Percentiles rank a stretch among this genome's conserved stretches.
These are phyloP conservation scores for Tridacna gigas DNA, from an alignment of 2,888 invertebrate species.

Conservation along the genomic window DNA sequence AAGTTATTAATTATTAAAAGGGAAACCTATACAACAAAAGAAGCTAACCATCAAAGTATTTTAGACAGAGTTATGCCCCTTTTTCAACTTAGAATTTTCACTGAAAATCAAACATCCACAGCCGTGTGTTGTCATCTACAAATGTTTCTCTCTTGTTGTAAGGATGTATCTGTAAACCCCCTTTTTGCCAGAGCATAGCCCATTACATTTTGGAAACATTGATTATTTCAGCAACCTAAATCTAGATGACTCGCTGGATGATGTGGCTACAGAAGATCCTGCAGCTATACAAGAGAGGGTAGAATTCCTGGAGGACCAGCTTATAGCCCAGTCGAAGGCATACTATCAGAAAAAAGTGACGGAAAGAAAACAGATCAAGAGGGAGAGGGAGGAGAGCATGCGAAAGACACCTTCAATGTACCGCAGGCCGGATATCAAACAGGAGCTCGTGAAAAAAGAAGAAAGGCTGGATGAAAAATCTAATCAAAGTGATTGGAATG, in stretches of 20 bases:
- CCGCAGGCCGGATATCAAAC: neutral
- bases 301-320: conserved; percentile 54
- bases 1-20: too few relatives aligned
- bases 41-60: too few relatives aligned
- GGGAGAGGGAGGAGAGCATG: neutral
- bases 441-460: neutral
- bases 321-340: conserved; percentile 41
- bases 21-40: too few relatives aligned
- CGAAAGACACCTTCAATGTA: neutral
- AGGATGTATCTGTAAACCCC: too few relatives aligned
- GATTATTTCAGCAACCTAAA: neutral
- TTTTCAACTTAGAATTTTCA: too few relatives aligned
- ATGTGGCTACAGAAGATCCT: neutral
- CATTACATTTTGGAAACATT: too few relatives aligned
- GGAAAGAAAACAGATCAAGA: neutral
- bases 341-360: neutral
- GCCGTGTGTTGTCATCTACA: too few relatives aligned
- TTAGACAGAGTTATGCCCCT: too few relatives aligned
- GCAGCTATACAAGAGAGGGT: conserved; percentile 43
- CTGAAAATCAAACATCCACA: too few relatives aligned
- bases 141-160: too few relatives aligned
- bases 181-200: too few relatives aligned
- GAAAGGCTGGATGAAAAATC: neutral
- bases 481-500: too few relatives aligned
- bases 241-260: neutral